Evolutionary conservation across 2,888 invertebrate species (phyloP).

Genomic region (Amphipoea lucens): DNA sequence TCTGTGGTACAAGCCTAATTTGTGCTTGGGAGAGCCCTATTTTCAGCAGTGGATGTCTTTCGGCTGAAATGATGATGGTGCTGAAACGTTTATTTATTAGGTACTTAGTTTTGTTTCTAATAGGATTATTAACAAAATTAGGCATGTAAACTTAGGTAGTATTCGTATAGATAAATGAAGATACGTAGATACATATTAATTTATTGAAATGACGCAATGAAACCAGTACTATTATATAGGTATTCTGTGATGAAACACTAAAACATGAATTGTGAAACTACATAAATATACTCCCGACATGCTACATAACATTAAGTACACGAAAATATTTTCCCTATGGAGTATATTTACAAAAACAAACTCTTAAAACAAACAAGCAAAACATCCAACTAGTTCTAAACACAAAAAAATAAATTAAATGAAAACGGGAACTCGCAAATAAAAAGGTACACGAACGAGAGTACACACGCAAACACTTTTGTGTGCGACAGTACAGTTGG

Average conservation of each 20-base stretch:
- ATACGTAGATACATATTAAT: background rate
- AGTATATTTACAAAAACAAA: slow-evolving; percentile 13
- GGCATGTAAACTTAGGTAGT: background rate
- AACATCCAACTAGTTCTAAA: background rate
- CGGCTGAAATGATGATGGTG: too few relatives aligned
- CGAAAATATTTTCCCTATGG: background rate
- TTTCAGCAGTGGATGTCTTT: background rate
- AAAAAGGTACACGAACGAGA: slow-evolving; percentile 9
- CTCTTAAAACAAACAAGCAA: slow-evolving; percentile 10
- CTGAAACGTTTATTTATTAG: background rate
- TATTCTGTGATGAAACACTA: background rate
- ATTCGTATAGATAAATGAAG: background rate
- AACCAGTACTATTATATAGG: too few relatives aligned
- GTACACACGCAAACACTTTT: slow-evolving; percentile 29
- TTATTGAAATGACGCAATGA: background rate
- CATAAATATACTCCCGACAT: background rate
- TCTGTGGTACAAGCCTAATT: background rate
- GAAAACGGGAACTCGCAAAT: background rate
- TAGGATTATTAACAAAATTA: background rate
- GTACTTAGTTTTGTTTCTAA: background rate
- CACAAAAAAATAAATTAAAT: slow-evolving; percentile 16
- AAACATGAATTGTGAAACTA: background rate
- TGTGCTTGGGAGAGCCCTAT: too few relatives aligned
- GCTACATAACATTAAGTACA: background rate
- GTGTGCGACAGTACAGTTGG: slow-evolving; percentile 48